Evolutionary conservation across 2,797 vertebrate genomes (phyloP), one percentile per base, ranked within the genome.

Genomic region (Coregonus ussuriensis): DNA sequence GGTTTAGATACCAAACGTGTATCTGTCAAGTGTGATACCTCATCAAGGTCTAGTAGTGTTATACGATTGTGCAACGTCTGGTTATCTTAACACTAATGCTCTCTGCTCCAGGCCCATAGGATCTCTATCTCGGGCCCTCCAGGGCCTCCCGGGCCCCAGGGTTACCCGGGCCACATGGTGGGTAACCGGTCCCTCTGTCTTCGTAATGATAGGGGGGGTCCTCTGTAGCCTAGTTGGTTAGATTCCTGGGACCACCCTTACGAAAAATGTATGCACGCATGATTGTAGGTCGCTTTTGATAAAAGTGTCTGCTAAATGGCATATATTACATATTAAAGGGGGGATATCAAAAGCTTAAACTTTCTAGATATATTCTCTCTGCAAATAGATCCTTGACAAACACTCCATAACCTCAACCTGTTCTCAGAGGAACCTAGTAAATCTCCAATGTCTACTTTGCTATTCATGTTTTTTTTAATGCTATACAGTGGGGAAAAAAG

Each of bases 111-210:
- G 83, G 83, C 91, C 76, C 94, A 95, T 91, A 91, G 95, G 87
- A 93, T 94, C 82, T 92, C 92, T 18, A 94, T 95, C 72, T 95
- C 94, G 0, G 95, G 95, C 72, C 95, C 94, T 3, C 86, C 85
- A 65, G 87, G 87, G 6, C 86, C 83, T 9, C 94, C 95, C 0
- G 94, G 91, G 0, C 92, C 78, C 7, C 92, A 93, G 0, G 95
- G 95, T 63, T 94, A 93, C 25, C 25, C 25, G 0, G 25, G 25
- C 25, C 25, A 25, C 68, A 91, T 89, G 92, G 95, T 96, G 92
- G 89, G 77, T 68, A 18, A 35, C 16, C 11, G 21, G 11, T 15
- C 25, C 14, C 70, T 47, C 66, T 25, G 5, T 29, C 62, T 13
- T 29, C 2, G 31, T 4, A 14, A 11, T 65, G 62, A 29, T 21